phyloP scores from a whole-genome alignment of 2,113 vertebrate species.

The Shinisaurus crocodilurus region DNA sequence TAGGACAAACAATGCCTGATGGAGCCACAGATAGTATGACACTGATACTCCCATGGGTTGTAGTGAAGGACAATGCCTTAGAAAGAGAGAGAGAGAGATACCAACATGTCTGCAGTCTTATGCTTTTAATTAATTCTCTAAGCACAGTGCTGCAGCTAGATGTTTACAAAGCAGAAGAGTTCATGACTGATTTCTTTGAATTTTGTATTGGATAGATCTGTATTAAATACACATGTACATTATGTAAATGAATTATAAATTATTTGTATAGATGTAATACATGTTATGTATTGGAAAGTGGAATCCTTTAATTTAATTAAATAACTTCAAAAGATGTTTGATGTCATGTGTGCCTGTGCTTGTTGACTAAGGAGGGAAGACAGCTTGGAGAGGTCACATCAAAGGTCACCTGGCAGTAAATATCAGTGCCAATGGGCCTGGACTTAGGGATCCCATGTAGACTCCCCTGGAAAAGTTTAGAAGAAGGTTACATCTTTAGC shows the following conservation, averaged over 20 bases:
- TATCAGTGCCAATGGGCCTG: neutral
- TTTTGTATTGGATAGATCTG: neutral
- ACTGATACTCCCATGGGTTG: neutral
- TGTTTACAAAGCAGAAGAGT: neutral
- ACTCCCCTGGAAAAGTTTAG: neutral
- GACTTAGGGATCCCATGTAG: neutral
- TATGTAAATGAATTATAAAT: conserved; percentile 60
- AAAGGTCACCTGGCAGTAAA: neutral
- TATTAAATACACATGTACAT: conserved; percentile 58
- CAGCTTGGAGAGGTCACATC: neutral
- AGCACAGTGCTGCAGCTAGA: neutral
- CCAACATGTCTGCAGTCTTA: neutral
- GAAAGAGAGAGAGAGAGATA: fast-evolving
- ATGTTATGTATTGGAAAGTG: conserved; percentile 4
- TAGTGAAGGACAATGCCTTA: fast-evolving
- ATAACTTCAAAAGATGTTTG: neutral
- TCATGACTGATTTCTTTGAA: fast-evolving
- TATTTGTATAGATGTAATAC: conserved; percentile 60
- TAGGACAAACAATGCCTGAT: fast-evolving
- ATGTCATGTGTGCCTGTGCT: neutral
- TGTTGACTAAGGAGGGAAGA: neutral
- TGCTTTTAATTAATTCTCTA: neutral
- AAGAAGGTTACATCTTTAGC: neutral
- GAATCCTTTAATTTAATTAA: conserved; percentile 21
- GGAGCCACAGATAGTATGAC: neutral